phyloP scores from a whole-genome alignment of 1,140 invertebrate genomes.

The Caerostris darwini region DNA sequence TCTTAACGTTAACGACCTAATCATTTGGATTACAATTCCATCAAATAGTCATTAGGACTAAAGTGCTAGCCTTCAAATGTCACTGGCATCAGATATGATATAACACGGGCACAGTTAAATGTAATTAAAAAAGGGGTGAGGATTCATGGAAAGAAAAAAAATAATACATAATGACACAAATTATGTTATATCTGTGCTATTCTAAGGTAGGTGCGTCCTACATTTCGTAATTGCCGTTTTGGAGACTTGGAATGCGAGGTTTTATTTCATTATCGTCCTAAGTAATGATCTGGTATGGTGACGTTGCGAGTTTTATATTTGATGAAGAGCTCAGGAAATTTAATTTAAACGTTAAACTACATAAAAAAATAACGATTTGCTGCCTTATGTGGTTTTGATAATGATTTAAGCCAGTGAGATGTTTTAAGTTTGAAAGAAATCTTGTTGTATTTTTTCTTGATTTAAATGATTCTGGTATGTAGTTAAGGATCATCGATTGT shows the following conservation, averaged over 20 bases:
- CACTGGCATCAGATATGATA: slow-evolving; percentile 66
- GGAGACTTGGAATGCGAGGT: background rate
- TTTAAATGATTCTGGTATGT: too few relatives aligned
- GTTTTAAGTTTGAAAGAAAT: background rate
- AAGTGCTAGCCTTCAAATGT: slow-evolving; percentile 73
- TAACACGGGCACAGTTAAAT: slow-evolving; percentile 57
- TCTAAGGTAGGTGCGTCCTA: slow-evolving; percentile 34
- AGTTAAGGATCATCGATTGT: too few relatives aligned
- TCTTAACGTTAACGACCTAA: slow-evolving; percentile 74
- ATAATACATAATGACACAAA: slow-evolving; percentile 69
- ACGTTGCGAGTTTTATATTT: background rate
- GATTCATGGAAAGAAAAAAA: background rate
- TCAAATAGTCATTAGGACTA: slow-evolving; percentile 76
- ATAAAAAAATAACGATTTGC: background rate
- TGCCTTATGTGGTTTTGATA: background rate
- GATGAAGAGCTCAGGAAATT: slow-evolving; percentile 26
- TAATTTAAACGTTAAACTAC: slow-evolving; percentile 10
- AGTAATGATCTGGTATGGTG: background rate
- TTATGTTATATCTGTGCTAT: slow-evolving; percentile 72
- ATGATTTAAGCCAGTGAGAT: background rate
- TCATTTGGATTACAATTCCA: slow-evolving; percentile 77
- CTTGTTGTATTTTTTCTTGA: too few relatives aligned
- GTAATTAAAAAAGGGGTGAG: slow-evolving; percentile 69
- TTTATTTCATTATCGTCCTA: slow-evolving; percentile 61
- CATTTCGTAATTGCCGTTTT: slow-evolving; percentile 60